These are phyloP conservation scores for Climacteris rufus DNA, from an alignment of 2,113 vertebrate genomes.

Conservation along the genomic window DNA sequence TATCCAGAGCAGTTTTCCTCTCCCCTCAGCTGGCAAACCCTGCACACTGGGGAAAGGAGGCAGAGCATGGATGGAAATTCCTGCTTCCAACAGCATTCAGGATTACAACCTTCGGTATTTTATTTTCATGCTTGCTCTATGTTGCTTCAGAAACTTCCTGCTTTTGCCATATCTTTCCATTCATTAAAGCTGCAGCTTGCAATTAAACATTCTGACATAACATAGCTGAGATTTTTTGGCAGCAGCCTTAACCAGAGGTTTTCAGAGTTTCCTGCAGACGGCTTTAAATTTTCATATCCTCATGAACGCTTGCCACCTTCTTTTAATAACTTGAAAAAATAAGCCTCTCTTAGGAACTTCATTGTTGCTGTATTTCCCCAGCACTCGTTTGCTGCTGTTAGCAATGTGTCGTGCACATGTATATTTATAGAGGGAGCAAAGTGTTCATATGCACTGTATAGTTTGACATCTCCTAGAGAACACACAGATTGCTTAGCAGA, in stretches of 20 bases:
- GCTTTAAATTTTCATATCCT: slow-evolving; percentile 72
- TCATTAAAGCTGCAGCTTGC: slow-evolving; percentile 70
- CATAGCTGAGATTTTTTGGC: slow-evolving; percentile 75
- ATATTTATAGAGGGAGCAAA: slow-evolving; percentile 68
- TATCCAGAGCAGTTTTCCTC: slow-evolving; percentile 19
- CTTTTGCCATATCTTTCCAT: slow-evolving; percentile 69
- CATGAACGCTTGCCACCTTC: slow-evolving; percentile 67
- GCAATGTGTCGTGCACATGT: slow-evolving; percentile 49
- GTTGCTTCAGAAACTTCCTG: slow-evolving; percentile 64
- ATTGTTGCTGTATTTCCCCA: slow-evolving; percentile 62
- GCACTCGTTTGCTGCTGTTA: slow-evolving; percentile 52
- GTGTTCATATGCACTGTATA: slow-evolving; percentile 31
- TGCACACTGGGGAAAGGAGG: neutral
- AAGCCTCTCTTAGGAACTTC: slow-evolving; percentile 63
- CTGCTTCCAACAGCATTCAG: neutral
- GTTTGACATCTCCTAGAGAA: slow-evolving; percentile 54
- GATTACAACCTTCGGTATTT: slow-evolving; percentile 36
- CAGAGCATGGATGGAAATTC: neutral
- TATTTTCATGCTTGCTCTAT: slow-evolving; percentile 46
- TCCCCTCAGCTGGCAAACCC: neutral
- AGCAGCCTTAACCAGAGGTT: slow-evolving; percentile 60
- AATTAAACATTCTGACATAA: slow-evolving; percentile 72
- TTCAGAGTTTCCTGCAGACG: slow-evolving; percentile 69
- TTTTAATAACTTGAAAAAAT: slow-evolving; percentile 74
- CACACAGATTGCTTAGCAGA: slow-evolving; percentile 52